Evolutionary conservation across 2,113 vertebrate genomes (phyloP), one percentile per base, ranked within the genome.

Genomic region (Oreochromis aureus): DNA sequence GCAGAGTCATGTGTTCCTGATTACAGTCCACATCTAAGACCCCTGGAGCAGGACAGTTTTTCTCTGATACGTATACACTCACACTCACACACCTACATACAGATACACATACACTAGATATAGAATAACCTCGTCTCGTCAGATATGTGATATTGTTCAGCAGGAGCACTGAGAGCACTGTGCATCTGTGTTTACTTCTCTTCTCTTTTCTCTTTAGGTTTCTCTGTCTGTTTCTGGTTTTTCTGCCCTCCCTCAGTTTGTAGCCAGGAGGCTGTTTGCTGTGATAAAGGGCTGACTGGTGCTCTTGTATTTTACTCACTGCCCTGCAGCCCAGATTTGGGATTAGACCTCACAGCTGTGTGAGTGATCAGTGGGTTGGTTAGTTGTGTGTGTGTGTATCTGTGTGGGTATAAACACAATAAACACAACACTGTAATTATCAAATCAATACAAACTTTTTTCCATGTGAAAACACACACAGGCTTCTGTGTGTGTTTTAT

Each of bases 1-100:
- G 93, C 94, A 84, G 85, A 95, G 91, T 96, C 97, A 98, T 97
- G 95, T 98, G 98, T 96, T 98, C 97, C 96, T 98, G 97, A 98
- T 99, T 99, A 98, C 95, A 95, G 93, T 96, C 96, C 96, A 96
- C 96, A 96, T 97, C 95, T 95, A 96, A 97, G 96, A 94, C 95
- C 96, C 96, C 92, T 94, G 95, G 96, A 94, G 91, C 92, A 73
- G 91, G 84, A 89, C 88, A 91, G 61, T 84, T 84, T 86, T 90
- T 4, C 66, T 81, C 53, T 51, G 80, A 96, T n/a, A 90, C 30
- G 84, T 78, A 81, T 87, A 81, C 59, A 79, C 41, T 59, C 61
- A 79, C 59, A 83, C 79, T 79, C 79, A 86, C 81, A 92, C 79
- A 86, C 61, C 61, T n/a, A 69, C 19, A 41, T 69, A 69, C 34